Conservation (phyloP, 2,113 vertebrate species). For the Romanogobio albipinnatus region DNA sequence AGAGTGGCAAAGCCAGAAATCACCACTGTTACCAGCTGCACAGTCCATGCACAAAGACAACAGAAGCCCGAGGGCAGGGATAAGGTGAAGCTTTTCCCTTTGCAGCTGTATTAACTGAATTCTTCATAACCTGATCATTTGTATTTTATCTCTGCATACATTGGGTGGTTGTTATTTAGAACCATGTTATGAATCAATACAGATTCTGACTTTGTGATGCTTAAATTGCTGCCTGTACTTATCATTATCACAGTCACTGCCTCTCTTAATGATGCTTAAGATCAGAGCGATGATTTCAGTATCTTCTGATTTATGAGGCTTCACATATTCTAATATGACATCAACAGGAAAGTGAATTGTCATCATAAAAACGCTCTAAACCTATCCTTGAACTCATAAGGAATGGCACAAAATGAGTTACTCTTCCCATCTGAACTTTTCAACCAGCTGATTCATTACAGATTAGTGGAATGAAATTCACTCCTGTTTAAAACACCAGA, state of each 20-base stretch:
- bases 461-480: too few relatives aligned
- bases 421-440: not conserved
- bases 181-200: not conserved
- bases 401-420: not conserved
- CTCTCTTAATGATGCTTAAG: not conserved
- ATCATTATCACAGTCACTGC: not conserved
- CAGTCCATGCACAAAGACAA: slow-evolving; percentile 47
- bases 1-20: slow-evolving; percentile 45
- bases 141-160: not conserved
- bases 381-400: not conserved
- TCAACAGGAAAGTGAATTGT: not conserved
- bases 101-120: slow-evolving; percentile 27
- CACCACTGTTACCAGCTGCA: slow-evolving; percentile 32
- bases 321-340: not conserved
- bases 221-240: not conserved
- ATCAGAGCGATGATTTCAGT: not conserved
- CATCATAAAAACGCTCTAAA: not conserved
- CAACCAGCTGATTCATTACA: not conserved
- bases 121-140: not conserved
- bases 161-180: not conserved
- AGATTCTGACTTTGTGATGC: not conserved
- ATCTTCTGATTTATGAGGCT: not conserved
- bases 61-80: slow-evolving; percentile 4
- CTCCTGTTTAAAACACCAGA: too few relatives aligned
- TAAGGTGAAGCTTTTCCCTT: not conserved